These are phyloP conservation scores for Adelges cooleyi DNA, from an alignment of 1,140 invertebrate species.

Conservation along the genomic window DNA sequence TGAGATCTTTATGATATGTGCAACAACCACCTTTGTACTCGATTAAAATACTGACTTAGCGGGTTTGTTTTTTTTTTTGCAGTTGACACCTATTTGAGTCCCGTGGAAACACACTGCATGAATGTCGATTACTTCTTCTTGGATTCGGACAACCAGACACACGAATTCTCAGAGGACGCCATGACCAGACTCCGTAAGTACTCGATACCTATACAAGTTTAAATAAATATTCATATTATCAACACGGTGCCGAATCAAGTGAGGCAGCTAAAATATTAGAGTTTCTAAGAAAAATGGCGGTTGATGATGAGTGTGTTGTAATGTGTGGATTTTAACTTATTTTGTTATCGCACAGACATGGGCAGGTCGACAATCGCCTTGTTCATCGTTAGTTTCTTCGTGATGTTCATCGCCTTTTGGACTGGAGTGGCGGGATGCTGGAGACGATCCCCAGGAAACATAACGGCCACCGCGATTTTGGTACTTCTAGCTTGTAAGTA, in stretches of 20 bases:
- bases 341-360: no score
- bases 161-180: conserved; percentile 65
- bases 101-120: conserved; percentile 86
- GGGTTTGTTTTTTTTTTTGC: conserved; percentile 44
- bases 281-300: no score
- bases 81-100: conserved; percentile 83
- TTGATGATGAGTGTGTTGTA: no score
- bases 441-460: conserved; percentile 81
- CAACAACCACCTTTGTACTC: no score
- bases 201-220: no score
- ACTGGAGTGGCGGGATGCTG: conserved; percentile 85
- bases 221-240: no score
- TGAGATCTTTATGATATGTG: no score
- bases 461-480: conserved; percentile 82
- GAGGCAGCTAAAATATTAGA: no score
- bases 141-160: conserved; percentile 68
- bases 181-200: conserved; percentile 71
- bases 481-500: conserved; percentile 78
- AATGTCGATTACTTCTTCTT: conserved; percentile 89
- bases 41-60: no score
- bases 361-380: conserved; percentile 80
- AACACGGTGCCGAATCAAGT: no score
- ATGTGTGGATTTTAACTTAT: no score
- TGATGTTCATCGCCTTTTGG: conserved; percentile 84
- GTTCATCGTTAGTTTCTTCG: conserved; percentile 79